Conservation (phyloP, 2,113 vertebrate genomes). For the Verasper variegatus region DNA sequence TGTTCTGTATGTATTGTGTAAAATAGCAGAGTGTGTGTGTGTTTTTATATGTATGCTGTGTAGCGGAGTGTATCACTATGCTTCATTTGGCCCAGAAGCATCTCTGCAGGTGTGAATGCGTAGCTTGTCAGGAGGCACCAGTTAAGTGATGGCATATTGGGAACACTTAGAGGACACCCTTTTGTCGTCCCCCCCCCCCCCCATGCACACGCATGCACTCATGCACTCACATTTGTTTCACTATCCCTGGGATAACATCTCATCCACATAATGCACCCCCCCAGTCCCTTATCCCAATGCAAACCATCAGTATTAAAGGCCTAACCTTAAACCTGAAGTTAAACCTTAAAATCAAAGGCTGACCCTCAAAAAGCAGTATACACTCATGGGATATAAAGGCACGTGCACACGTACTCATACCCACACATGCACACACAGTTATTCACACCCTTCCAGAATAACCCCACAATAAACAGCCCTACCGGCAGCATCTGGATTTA, state of each 20-base stretch:
- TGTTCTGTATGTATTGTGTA: not conserved
- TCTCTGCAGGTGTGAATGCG: not conserved
- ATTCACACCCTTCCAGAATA: conserved; percentile 84
- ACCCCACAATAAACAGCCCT: conserved; percentile 90
- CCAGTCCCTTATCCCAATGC: not conserved
- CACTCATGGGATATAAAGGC: not conserved
- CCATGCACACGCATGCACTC: not conserved
- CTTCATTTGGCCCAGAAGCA: not conserved
- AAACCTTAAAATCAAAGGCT: not conserved
- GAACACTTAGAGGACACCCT: conserved; percentile 39
- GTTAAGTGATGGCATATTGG: conserved; percentile 15
- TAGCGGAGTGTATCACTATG: not conserved
- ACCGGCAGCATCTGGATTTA: conserved; percentile 92
- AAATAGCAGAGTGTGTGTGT: not conserved
- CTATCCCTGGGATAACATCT: not conserved
- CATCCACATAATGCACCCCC: too few relatives aligned
- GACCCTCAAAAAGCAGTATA: not conserved
- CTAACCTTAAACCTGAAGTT: not conserved
- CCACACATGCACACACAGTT: conserved; percentile 18
- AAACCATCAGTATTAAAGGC: not conserved
- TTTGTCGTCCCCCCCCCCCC: not conserved
- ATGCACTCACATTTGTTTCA: conserved; percentile 4
- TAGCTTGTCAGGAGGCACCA: not conserved
- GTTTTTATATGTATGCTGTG: not conserved
- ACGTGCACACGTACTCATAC: not conserved